phyloP scores from a whole-genome alignment of 2,113 vertebrate species.

The Setophaga kirtlandii region DNA sequence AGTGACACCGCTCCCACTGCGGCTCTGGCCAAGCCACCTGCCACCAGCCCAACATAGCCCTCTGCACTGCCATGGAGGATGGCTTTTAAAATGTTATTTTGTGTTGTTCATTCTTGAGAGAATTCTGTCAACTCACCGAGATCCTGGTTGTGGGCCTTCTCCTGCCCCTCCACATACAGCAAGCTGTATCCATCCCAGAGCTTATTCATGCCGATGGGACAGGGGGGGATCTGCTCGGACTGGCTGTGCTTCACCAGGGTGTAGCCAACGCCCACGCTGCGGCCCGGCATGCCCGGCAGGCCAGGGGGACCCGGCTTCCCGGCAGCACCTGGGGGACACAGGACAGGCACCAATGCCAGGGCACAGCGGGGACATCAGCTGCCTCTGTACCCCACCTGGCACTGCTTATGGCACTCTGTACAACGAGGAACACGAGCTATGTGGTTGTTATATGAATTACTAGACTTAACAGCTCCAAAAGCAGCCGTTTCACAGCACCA shows the following conservation, averaged over 20 bases:
- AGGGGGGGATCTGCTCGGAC: slow-evolving; percentile 84
- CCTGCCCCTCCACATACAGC: slow-evolving; percentile 93
- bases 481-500: neutral
- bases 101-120: neutral
- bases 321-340: slow-evolving; percentile 60
- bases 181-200: slow-evolving; percentile 96
- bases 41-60: neutral
- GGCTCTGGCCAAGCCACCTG: neutral
- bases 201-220: slow-evolving; percentile 87
- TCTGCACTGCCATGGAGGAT: neutral
- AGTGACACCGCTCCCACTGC: neutral
- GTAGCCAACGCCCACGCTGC: slow-evolving; percentile 80
- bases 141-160: slow-evolving; percentile 97
- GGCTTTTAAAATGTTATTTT: neutral
- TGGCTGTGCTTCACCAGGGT: slow-evolving; percentile 95
- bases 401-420: neutral
- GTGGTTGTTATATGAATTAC: neutral
- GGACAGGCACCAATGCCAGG: neutral
- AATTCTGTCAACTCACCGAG: slow-evolving; percentile 77
- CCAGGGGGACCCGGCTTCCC: slow-evolving; percentile 71
- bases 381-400: neutral
- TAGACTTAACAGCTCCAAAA: neutral
- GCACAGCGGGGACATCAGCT: neutral
- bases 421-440: neutral
- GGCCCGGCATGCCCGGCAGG: slow-evolving; percentile 75